A percentile compares a stretch with the other conserved stretches of the same genome.
Conservation (phyloP, 2,888 invertebrate species). For the Chymomyza procnemis region DNA sequence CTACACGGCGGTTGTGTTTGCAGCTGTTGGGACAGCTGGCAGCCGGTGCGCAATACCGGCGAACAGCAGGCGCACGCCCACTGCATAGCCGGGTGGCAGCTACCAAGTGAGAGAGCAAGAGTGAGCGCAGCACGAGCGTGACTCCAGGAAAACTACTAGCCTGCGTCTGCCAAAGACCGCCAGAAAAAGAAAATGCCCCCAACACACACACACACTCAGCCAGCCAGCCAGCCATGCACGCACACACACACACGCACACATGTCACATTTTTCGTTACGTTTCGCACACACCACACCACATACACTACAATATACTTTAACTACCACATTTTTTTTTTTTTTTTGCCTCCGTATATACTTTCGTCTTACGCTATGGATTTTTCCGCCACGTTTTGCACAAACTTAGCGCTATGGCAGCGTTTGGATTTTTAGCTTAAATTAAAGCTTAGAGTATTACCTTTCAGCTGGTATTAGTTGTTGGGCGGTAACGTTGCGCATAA, state of each 20-base stretch:
- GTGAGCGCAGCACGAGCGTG: neutral
- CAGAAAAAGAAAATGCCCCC: slow-evolving; percentile 52
- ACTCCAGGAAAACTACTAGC: neutral
- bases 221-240: too few relatives aligned
- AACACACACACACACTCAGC: slow-evolving; percentile 26
- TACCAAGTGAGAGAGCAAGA: neutral
- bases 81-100: neutral
- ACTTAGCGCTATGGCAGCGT: slow-evolving; percentile 40
- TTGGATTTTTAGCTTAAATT: slow-evolving; percentile 42
- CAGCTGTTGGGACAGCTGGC: slow-evolving; percentile 20
- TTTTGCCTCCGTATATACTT: too few relatives aligned
- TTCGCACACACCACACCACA: slow-evolving; percentile 32
- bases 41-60: slow-evolving; percentile 33
- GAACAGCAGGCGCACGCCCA: slow-evolving; percentile 6
- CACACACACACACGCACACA: slow-evolving; percentile 12
- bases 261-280: slow-evolving; percentile 6
- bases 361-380: slow-evolving; percentile 55
- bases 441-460: slow-evolving; percentile 46
- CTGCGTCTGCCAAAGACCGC: neutral
- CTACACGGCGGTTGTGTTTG: neutral
- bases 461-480: slow-evolving; percentile 38
- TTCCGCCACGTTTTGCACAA: slow-evolving; percentile 68
- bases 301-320: slow-evolving; percentile 21
- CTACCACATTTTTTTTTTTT: slow-evolving; percentile 34
- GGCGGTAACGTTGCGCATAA: slow-evolving; percentile 28